Base-by-base conservation (phyloP, 2,888 invertebrate species). In the Molorchus minor region DNA sequence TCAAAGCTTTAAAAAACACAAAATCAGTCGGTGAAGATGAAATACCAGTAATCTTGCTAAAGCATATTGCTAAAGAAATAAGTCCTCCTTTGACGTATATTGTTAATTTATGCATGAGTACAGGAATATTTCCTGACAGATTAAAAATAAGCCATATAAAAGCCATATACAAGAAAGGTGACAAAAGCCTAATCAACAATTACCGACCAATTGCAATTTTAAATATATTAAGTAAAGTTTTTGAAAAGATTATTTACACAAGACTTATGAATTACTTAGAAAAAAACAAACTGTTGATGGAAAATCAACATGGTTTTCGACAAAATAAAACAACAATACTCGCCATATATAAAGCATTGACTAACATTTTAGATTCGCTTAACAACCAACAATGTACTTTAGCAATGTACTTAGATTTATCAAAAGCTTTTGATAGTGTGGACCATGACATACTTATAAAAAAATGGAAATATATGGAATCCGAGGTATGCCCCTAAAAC, bases 11-110 rank as follows among this genome's bases (percentile, higher is more conserved):
- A 35, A 55, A 59, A 59, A 55, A 49, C 16, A 58, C 35, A 10
- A 53, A 35, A 20, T 30, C 57, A 12, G 52, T 53, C 5, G 58
- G 46, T 33, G 36, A 53, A 15, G 53, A 58, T 53, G 58, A 58
- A 43, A 36, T 58, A 2, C 58, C 58, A 8, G 35, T 44, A 15
- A 46, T 44, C 13, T 19, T 55, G 7, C 29, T 59, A 17, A 59
- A 55, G 21, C 2, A 16, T 19, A 29, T 17, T 38, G 59, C 59
- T 2, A 8, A 19, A 13, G 17, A 13, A 15, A 25, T 58, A 36
- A 13, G 19, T 8, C 12, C 8, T 16, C 58, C 58, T 29, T 16
- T 53, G 40, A 10, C 52, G 13, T 41, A 58, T 36, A 33, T 43
- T 10, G 41, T 53, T 30, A 58, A 58, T 16, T n/a, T 20, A 35